Evolutionary conservation across 2,113 vertebrate species (phyloP).

Genomic region (Pituophis catenifer): DNA sequence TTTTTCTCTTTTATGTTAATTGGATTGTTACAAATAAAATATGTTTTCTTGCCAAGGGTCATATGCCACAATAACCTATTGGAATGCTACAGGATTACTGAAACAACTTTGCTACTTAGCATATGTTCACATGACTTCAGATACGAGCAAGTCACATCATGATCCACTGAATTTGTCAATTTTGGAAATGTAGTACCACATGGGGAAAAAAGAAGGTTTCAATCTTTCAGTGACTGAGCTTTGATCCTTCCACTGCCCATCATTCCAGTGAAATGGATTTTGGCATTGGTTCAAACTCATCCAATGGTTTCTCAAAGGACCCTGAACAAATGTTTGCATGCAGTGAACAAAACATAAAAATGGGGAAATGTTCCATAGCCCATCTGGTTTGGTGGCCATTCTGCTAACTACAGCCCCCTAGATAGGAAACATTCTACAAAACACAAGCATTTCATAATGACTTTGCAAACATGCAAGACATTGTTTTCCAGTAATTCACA

Average conservation of each 20-base stretch:
- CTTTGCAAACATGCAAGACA: not conserved
- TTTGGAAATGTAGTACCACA: slow-evolving; percentile 1
- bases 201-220: not conserved
- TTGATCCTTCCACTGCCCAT: not conserved
- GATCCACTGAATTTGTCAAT: slow-evolving; percentile 7
- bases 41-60: slow-evolving; percentile 2
- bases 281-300: not conserved
- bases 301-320: slow-evolving; percentile 2
- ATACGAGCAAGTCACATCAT: not conserved
- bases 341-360: slow-evolving; percentile 19
- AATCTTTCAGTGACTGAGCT: slow-evolving; percentile 5
- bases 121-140: not conserved
- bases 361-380: not conserved
- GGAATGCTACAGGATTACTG: not conserved
- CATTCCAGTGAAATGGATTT: not conserved
- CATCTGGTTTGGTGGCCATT: slow-evolving; percentile 24
- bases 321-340: not conserved
- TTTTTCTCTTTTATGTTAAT: slow-evolving; percentile 12
- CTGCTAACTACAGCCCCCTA: slow-evolving; percentile 3
- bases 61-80: slow-evolving; percentile 3
- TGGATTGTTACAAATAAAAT: slow-evolving; percentile 7
- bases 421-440: not conserved
- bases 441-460: slow-evolving; percentile 1
- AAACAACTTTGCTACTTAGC: not conserved
- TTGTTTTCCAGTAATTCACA: not conserved